Evolutionary conservation across 2,888 invertebrate genomes (phyloP).

Genomic region (Caenorhabditis panamensis): DNA sequence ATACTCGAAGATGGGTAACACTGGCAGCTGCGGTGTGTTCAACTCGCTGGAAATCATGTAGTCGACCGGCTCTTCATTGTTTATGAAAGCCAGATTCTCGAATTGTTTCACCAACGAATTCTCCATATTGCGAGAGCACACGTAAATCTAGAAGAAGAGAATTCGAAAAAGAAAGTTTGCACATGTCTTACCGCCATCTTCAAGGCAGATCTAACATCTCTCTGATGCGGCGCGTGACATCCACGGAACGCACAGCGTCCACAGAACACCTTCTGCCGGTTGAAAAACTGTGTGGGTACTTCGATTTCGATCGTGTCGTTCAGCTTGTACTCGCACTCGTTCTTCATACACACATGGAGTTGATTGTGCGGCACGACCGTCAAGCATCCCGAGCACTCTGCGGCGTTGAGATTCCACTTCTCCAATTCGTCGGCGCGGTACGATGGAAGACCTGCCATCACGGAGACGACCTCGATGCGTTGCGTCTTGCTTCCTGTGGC

Average conservation of each 20-base stretch:
- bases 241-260: constrained; percentile 11
- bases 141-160: neutral
- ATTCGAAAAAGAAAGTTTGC: neutral
- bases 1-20: constrained; percentile 1
- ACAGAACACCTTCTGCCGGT: constrained; percentile 25
- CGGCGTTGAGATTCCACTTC: neutral
- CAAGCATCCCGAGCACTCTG: constrained; percentile 5
- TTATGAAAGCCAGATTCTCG: constrained; percentile 12
- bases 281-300: constrained; percentile 10
- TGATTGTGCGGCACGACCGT: constrained; percentile 14
- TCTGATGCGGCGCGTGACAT: neutral
- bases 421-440: neutral
- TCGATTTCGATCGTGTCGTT: too few species aligned
- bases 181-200: constrained; percentile 11
- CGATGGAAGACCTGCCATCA: neutral
- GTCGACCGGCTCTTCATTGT: constrained; percentile 18
- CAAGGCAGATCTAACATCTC: neutral
- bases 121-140: neutral
- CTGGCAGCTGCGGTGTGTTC: neutral
- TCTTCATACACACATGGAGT: constrained; percentile 7
- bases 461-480: neutral
- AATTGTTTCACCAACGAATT: neutral
- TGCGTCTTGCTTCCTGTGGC: neutral
- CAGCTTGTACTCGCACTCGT: neutral
- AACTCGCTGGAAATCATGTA: neutral